Conservation (phyloP, 2,797 vertebrate genomes). For the Sebastes hubbsi region DNA sequence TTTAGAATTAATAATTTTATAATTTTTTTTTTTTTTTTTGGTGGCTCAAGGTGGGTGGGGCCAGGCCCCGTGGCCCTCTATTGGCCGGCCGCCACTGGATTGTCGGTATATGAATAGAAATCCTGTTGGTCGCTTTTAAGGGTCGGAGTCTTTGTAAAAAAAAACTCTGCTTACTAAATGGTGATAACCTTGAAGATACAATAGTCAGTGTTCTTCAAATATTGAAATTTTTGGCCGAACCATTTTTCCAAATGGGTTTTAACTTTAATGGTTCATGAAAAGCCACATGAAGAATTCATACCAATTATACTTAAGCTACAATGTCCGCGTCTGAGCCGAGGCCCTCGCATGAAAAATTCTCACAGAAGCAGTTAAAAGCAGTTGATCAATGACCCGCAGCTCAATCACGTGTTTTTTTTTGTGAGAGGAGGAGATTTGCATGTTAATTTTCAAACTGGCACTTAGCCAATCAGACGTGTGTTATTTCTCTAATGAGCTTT, state of each 20-base stretch:
- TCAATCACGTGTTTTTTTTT: constrained; percentile 11
- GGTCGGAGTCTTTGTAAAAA: background rate
- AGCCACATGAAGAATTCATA: constrained; percentile 18
- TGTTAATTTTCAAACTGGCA: constrained; percentile 32
- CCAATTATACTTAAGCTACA: background rate
- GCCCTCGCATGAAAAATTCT: constrained; percentile 11
- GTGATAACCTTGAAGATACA: constrained; percentile 15
- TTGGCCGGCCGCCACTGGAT: background rate
- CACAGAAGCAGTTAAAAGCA: constrained; percentile 24
- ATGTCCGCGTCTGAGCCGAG: background rate
- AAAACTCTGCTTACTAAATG: constrained; percentile 5
- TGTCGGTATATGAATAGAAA: constrained; percentile 43
- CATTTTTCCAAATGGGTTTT: background rate
- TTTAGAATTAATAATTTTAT: no score
- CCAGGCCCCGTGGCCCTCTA: no score
- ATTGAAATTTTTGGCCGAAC: background rate
- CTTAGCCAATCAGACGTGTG: constrained; percentile 17
- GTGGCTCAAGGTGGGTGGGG: no score
- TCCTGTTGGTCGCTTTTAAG: background rate
- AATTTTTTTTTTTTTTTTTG: no score
- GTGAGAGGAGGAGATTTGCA: constrained; percentile 26
- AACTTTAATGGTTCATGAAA: background rate
- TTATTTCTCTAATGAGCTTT: constrained; percentile 36
- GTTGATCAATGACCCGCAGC: constrained; percentile 21
- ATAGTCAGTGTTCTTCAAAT: constrained; percentile 12